Conservation (phyloP, 2,888 invertebrate genomes). For the Euclidia mi region DNA sequence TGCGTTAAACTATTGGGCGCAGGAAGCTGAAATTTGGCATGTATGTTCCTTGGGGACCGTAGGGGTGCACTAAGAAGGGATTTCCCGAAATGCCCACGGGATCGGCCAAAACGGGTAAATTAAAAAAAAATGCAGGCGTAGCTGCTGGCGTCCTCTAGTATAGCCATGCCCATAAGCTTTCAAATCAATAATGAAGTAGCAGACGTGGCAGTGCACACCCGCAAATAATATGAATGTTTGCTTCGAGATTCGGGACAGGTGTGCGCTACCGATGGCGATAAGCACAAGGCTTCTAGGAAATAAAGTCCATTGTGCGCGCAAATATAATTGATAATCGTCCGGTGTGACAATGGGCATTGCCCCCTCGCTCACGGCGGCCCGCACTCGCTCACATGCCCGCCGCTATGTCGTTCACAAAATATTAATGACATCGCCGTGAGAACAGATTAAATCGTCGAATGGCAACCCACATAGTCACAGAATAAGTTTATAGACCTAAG, state of each 20-base stretch:
- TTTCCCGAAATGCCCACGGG: too few species aligned
- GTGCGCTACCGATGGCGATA: slow-evolving; percentile 84
- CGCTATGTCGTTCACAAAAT: slow-evolving; percentile 38
- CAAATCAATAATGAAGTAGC: neutral
- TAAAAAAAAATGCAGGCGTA: too few species aligned
- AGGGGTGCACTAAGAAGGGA: too few species aligned
- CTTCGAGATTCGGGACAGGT: slow-evolving; percentile 87
- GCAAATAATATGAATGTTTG: slow-evolving; percentile 49
- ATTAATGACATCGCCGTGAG: slow-evolving; percentile 48
- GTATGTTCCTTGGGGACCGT: too few species aligned
- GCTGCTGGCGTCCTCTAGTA: too few species aligned
- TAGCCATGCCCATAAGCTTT: slow-evolving; percentile 3
- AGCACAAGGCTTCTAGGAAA: slow-evolving; percentile 75
- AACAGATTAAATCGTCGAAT: slow-evolving; percentile 31
- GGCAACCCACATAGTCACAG: slow-evolving; percentile 19
- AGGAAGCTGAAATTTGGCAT: too few species aligned
- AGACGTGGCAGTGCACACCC: neutral
- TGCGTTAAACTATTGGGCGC: too few species aligned
- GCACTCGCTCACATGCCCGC: slow-evolving; percentile 26
- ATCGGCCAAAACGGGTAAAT: too few species aligned
- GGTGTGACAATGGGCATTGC: slow-evolving; percentile 58
- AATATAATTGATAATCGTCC: slow-evolving; percentile 74
- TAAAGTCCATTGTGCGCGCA: slow-evolving; percentile 72
- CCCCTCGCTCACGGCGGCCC: slow-evolving; percentile 35
- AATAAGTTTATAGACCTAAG: slow-evolving; percentile 13